These are phyloP conservation scores for Melanerpes formicivorus DNA, from an alignment of 2,113 vertebrate species.

Conservation along the genomic window DNA sequence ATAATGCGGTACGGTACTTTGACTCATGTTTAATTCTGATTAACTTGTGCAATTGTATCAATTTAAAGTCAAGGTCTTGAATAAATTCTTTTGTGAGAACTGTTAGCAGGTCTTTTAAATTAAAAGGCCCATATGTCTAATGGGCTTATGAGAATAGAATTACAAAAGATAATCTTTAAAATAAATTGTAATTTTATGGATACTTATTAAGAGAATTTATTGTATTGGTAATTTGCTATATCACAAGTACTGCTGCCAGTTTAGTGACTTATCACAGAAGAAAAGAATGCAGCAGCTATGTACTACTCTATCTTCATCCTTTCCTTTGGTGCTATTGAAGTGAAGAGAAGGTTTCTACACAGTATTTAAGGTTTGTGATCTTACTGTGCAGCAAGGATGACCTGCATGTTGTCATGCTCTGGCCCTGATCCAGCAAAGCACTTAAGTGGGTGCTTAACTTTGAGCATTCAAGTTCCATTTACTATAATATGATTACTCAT, in stretches of 20 bases:
- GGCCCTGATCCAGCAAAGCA: slow-evolving; percentile 54
- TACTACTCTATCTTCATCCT: background rate
- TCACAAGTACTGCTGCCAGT: slow-evolving; percentile 34
- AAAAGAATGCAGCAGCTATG: slow-evolving; percentile 24
- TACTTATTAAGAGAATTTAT: slow-evolving; percentile 64
- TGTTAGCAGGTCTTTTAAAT: slow-evolving; percentile 63
- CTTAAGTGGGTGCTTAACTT: slow-evolving; percentile 63
- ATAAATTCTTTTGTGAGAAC: slow-evolving; percentile 56
- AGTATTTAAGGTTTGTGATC: slow-evolving; percentile 3
- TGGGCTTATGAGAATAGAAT: slow-evolving; percentile 64
- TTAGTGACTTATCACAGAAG: slow-evolving; percentile 37
- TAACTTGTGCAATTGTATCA: slow-evolving; percentile 71
- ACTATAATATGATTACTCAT: slow-evolving; percentile 30
- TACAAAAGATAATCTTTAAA: slow-evolving; percentile 66
- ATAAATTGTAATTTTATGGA: slow-evolving; percentile 70
- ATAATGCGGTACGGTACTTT: slow-evolving; percentile 36
- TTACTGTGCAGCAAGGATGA: background rate
- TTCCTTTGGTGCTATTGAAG: background rate
- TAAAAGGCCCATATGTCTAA: slow-evolving; percentile 55
- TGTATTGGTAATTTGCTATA: slow-evolving; percentile 60
- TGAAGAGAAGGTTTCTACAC: background rate
- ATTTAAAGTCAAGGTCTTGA: slow-evolving; percentile 71
- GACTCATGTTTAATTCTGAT: slow-evolving; percentile 72
- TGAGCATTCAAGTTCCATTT: slow-evolving; percentile 14
- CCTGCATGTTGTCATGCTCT: background rate